Evolutionary conservation across 2,113 vertebrate species (phyloP).

Genomic region (Ginglymostoma cirratum): DNA sequence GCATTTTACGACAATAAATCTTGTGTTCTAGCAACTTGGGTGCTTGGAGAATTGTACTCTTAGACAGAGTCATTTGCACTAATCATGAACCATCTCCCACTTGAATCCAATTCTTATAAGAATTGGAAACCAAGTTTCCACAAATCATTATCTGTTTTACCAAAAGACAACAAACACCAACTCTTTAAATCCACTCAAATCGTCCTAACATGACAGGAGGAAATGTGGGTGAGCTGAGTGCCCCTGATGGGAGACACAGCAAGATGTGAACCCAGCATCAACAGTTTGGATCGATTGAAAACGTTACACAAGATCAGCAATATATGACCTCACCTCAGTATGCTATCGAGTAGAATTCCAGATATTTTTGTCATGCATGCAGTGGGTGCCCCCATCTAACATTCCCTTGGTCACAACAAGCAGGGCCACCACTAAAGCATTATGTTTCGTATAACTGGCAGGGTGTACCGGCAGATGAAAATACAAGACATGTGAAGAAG

Average conservation of each 20-base stretch:
- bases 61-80: background rate
- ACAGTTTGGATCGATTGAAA: background rate
- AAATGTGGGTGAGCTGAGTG: background rate
- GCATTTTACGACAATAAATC: background rate
- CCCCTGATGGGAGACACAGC: background rate
- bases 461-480: background rate
- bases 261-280: background rate
- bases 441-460: background rate
- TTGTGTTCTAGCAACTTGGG: background rate
- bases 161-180: background rate
- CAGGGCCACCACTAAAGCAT: background rate
- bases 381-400: background rate
- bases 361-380: background rate
- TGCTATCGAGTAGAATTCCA: background rate
- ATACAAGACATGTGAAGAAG: background rate
- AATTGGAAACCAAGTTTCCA: background rate
- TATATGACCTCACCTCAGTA: background rate
- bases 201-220: background rate
- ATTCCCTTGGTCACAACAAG: background rate
- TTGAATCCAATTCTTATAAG: background rate
- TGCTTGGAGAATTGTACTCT: background rate
- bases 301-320: background rate
- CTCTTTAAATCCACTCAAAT: background rate
- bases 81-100: background rate
- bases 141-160: background rate